Conservation (phyloP, 2,888 invertebrate genomes). For the Koerneria pararmatus region DNA sequence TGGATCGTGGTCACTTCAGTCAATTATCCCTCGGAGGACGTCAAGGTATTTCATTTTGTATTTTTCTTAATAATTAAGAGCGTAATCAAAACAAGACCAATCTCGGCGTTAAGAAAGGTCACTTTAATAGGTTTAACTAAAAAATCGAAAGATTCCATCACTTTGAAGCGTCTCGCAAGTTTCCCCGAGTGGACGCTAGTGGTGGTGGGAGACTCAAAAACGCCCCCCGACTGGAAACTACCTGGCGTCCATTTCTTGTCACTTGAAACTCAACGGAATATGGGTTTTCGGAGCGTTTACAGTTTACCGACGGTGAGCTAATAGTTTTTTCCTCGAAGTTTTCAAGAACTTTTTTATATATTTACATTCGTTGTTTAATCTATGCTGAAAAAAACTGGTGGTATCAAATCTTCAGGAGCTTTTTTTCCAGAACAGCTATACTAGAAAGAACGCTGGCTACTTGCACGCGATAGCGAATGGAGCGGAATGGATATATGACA, state of each 20-base stretch:
- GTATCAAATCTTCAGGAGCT: too few relatives aligned
- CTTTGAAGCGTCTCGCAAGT: constrained; percentile 23
- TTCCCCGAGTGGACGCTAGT: constrained; percentile 28
- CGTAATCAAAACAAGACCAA: too few relatives aligned
- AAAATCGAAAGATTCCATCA: too few relatives aligned
- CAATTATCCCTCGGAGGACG: constrained; percentile 28
- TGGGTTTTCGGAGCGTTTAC: not conserved
- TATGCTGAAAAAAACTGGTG: too few relatives aligned
- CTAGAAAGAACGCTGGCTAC: constrained; percentile 33
- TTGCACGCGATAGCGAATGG: constrained; percentile 34
- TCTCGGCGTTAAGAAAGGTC: too few relatives aligned
- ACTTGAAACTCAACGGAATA: constrained; percentile 21
- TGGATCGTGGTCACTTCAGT: constrained; percentile 32
- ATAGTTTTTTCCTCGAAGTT: too few relatives aligned
- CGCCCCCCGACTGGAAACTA: constrained; percentile 26
- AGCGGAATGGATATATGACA: constrained; percentile 37
- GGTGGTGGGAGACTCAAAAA: constrained; percentile 29
- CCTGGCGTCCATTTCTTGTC: constrained; percentile 25
- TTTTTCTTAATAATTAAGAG: too few relatives aligned
- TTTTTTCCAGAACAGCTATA: too few relatives aligned
- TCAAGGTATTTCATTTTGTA: constrained; percentile 22
- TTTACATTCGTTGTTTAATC: too few relatives aligned
- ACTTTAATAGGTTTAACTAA: too few relatives aligned
- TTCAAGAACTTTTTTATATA: too few relatives aligned
- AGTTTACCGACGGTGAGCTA: too few relatives aligned